Evolutionary conservation across 1,140 invertebrate genomes (phyloP), one percentile per base, ranked within the genome.

Genomic region (Olivierus martensii): DNA sequence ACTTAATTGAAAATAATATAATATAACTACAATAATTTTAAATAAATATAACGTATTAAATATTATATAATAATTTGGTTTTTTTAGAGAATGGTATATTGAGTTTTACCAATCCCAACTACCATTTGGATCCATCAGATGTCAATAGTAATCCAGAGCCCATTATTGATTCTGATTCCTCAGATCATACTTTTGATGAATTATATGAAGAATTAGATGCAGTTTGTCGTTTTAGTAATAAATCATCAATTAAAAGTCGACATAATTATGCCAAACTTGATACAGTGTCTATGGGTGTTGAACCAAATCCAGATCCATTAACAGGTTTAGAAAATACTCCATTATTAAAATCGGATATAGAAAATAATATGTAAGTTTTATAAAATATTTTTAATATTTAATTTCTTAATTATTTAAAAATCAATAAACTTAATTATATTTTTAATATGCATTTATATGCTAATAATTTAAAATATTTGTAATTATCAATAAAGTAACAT

Each of bases 31-130:
- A n/a, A n/a, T n/a, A n/a, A n/a, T n/a, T n/a, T n/a, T n/a, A n/a
- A n/a, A n/a, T n/a, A n/a, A n/a, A n/a, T n/a, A n/a, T n/a, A n/a
- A n/a, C n/a, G n/a, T n/a, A n/a, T n/a, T n/a, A n/a, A n/a, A n/a
- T n/a, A n/a, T n/a, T n/a, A n/a, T n/a, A n/a, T n/a, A n/a, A n/a
- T 28, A 28, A 28, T 9, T 28, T 28, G 9, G 4, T 66, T 67
- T 60, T 77, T 74, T n/a, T 76, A 87, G 85, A 87, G 72, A 87
- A 86, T 74, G 83, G 83, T 62, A 76, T 86, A 44, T 73, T 87
- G 59, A 87, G 84, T 59, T 87, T 86, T 71, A 83, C 87, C 71
- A 88, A 87, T 69, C 84, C 84, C 9, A 87, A 87, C 70, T 88
- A 87, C 67, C 82, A 85, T 62, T 71, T 87, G 68, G 80, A 82